Percentiles rank a stretch among this genome's conserved stretches.
phyloP scores from a whole-genome alignment of 2,113 vertebrate genomes.

The Cottus gobio region DNA sequence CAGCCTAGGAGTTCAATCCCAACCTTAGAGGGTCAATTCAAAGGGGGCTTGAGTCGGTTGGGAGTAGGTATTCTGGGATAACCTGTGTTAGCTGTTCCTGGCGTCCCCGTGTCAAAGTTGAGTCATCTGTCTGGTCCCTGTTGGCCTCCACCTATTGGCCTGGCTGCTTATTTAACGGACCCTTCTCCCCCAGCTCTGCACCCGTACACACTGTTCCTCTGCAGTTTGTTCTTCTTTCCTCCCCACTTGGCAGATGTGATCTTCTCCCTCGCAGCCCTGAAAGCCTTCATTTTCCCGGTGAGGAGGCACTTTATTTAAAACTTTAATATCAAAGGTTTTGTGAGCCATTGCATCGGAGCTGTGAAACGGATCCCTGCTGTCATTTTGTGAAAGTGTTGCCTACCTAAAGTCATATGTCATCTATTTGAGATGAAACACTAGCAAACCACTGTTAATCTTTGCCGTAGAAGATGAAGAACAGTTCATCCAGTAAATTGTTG shows the following conservation, averaged over 20 bases:
- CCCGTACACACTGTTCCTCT: conserved; percentile 37
- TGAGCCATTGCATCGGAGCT: background rate
- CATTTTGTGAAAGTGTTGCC: background rate
- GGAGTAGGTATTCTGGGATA: background rate
- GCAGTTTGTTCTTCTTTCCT: conserved; percentile 42
- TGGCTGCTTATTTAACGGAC: conserved; percentile 40
- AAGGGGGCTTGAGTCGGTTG: background rate
- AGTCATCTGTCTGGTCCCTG: background rate
- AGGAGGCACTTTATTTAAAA: conserved; percentile 59
- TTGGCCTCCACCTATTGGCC: conserved; percentile 26
- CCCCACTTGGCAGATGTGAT: conserved; percentile 47
- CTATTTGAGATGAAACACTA: conserved; percentile 37
- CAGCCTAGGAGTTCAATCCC: conserved; percentile 12
- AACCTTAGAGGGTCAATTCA: background rate
- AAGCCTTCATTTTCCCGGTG: conserved; percentile 49
- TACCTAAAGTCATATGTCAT: conserved; percentile 6
- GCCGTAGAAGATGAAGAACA: conserved; percentile 31
- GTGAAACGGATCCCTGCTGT: conserved; percentile 5
- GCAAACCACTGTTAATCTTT: conserved; percentile 49
- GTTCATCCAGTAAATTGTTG: background rate
- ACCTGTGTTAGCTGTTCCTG: background rate
- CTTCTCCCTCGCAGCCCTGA: conserved; percentile 48
- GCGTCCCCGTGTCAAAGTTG: background rate
- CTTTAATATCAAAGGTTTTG: conserved; percentile 24
- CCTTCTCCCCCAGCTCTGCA: conserved; percentile 13